Evolutionary conservation across 2,113 vertebrate species (phyloP), one percentile per base, ranked within the genome.

Genomic region (Ageneiosus marmoratus): DNA sequence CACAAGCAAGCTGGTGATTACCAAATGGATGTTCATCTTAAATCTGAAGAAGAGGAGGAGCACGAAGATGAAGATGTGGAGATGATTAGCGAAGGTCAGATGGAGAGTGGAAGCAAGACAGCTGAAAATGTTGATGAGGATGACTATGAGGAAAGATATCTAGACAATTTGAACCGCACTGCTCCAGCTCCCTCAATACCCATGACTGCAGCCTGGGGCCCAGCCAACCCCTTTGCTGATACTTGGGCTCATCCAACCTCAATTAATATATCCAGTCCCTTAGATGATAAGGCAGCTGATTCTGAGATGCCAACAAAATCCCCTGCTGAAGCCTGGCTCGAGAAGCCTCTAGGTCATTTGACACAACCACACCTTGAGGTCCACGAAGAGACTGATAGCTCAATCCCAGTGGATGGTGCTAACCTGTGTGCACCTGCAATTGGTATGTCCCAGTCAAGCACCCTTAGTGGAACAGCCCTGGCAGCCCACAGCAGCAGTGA

Each of bases 401-500:
- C 81, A 0, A 73, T 82, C 10, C 77, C 87, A 1, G 81, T 86
- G 5, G 91, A 90, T 50, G 63, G 65, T 0, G 77, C 29, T 22
- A 83, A 86, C 9, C 86, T 90, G 16, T 80, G 81, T 37, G 84
- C 79, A 24, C 83, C 91, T 9, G 78, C 86, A n/a, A 77, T 77
- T 6, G 92, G 88, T 37, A 89, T 95, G 84, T 94, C 91, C 86
- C 93, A 90, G 92, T 95, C 95, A 46, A 94, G 94, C 79, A 93
- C 94, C 1, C 88, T 95, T 77, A 95, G 95, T 5, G 95, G 94
- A n/a, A 88, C 94, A 0, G 94, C 95, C 32, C 88, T 93, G 85
- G 94, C 93, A 0, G 93, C 93, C 20, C 94, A 94, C 89, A 96
- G 96, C 89, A 94, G 95, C 89, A 97, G 96, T 3, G 95, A 96